phyloP scores from a whole-genome alignment of 2,797 vertebrate genomes.

The Tiaroga cobitis region DNA sequence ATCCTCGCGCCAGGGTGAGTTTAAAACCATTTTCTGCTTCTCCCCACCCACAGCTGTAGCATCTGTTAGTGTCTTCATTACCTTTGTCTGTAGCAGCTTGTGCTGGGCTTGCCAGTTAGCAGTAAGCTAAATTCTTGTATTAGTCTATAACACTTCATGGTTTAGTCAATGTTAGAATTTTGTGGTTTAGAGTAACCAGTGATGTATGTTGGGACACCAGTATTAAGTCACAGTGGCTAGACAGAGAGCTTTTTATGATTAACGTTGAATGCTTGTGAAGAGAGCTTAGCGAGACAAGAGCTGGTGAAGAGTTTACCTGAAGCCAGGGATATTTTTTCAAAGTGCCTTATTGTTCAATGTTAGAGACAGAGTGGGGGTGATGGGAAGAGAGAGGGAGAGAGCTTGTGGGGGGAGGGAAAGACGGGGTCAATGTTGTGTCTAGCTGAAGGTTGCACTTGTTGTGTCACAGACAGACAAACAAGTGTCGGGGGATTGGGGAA shows the following conservation, averaged over 20 bases:
- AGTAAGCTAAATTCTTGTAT: background rate
- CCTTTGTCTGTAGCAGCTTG: constrained; percentile 46
- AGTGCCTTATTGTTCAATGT: constrained; percentile 74
- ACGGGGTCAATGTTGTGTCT: constrained; percentile 79
- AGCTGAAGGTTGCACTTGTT: constrained; percentile 76
- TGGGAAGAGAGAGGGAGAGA: constrained; percentile 31
- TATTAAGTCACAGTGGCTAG: constrained; percentile 34
- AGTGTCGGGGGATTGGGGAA: constrained; percentile 14
- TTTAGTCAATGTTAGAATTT: constrained; percentile 58
- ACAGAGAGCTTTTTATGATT: constrained; percentile 43
- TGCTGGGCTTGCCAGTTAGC: constrained; percentile 37
- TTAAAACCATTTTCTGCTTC: constrained; percentile 47
- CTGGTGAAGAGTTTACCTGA: constrained; percentile 58
- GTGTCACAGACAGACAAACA: constrained; percentile 62
- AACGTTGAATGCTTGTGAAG: constrained; percentile 29
- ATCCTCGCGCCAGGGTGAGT: constrained; percentile 57
- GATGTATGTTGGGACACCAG: background rate
- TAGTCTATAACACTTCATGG: background rate
- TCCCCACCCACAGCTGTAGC: constrained; percentile 58
- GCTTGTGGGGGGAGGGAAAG: constrained; percentile 54
- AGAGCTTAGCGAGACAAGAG: constrained; percentile 40
- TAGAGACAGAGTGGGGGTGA: constrained; percentile 54
- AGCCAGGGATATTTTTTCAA: constrained; percentile 72
- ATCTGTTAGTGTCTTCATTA: constrained; percentile 54
- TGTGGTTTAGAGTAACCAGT: constrained; percentile 19